phyloP scores from a whole-genome alignment of 1,140 invertebrate genomes.

The Cydia amplana region DNA sequence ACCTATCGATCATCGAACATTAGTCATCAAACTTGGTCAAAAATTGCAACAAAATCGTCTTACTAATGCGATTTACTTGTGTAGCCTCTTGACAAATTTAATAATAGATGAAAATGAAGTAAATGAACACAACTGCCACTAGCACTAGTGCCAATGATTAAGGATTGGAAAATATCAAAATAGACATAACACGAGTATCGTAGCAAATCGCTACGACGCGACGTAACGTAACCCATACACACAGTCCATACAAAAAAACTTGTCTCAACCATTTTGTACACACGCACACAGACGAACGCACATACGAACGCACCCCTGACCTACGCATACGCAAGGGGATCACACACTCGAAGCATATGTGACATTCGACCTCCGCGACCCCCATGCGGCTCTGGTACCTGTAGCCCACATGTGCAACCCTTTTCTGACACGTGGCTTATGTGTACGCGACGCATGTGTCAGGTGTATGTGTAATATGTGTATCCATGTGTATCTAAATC shows the following conservation, averaged over 20 bases:
- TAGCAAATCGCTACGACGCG: slow-evolving; percentile 9
- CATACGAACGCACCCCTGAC: slow-evolving; percentile 33
- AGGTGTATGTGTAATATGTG: slow-evolving; percentile 17
- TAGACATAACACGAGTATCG: neutral
- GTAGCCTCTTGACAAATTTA: too few relatives aligned
- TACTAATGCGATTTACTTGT: too few relatives aligned
- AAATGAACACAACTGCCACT: too few relatives aligned
- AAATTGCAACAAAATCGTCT: too few relatives aligned
- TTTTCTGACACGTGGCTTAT: slow-evolving; percentile 60
- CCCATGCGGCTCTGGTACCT: slow-evolving; percentile 65
- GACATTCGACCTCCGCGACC: slow-evolving; percentile 46
- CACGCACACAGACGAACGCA: slow-evolving; percentile 36
- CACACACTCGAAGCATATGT: slow-evolving; percentile 58
- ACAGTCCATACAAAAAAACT: neutral
- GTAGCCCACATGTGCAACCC: slow-evolving; percentile 77
- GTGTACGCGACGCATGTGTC: slow-evolving; percentile 33
- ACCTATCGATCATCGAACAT: too few relatives aligned
- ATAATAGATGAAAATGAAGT: too few relatives aligned
- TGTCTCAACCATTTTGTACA: neutral
- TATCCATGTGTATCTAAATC: slow-evolving; percentile 1
- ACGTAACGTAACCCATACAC: neutral
- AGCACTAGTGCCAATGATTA: too few relatives aligned
- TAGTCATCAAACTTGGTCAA: too few relatives aligned
- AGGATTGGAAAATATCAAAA: too few relatives aligned
- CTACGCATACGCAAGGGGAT: slow-evolving; percentile 32